Conservation (phyloP, 2,113 vertebrate species). For the Geococcyx californianus region DNA sequence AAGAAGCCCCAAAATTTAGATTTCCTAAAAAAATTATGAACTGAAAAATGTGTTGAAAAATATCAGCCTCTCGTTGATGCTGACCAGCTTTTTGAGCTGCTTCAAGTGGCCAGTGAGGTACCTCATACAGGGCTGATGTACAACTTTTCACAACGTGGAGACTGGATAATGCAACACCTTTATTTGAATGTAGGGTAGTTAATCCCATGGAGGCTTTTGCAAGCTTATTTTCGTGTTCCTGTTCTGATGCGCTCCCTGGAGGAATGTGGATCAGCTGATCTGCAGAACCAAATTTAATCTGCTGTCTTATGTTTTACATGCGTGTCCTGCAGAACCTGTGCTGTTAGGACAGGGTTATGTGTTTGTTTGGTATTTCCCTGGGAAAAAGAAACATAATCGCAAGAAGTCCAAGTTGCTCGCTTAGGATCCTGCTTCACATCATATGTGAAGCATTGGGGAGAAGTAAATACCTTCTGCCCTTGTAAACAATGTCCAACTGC, state of each 20-base stretch:
- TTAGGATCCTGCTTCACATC: not conserved
- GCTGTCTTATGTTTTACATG: not conserved
- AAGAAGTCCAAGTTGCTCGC: not conserved
- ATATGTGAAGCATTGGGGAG: not conserved
- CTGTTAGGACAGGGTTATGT: not conserved
- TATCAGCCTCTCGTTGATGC: not conserved
- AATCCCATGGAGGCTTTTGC: not conserved
- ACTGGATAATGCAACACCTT: not conserved
- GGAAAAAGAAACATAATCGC: not conserved
- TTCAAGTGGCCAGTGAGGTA: not conserved
- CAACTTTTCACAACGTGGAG: not conserved
- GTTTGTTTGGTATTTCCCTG: not conserved
- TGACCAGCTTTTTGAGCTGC: not conserved
- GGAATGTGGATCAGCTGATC: not conserved
- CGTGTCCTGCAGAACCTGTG: fast-evolving
- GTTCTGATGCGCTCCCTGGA: not conserved
- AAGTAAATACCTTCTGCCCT: not conserved
- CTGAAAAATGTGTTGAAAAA: not conserved
- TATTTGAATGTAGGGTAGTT: not conserved
- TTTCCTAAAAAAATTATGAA: not conserved
- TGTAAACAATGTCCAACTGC: not conserved
- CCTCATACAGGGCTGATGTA: not conserved
- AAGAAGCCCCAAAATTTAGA: not conserved
- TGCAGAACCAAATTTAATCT: not conserved
- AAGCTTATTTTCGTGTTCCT: not conserved